Evolutionary conservation across 2,888 invertebrate genomes (phyloP).

Genomic region (Litoditis marina): DNA sequence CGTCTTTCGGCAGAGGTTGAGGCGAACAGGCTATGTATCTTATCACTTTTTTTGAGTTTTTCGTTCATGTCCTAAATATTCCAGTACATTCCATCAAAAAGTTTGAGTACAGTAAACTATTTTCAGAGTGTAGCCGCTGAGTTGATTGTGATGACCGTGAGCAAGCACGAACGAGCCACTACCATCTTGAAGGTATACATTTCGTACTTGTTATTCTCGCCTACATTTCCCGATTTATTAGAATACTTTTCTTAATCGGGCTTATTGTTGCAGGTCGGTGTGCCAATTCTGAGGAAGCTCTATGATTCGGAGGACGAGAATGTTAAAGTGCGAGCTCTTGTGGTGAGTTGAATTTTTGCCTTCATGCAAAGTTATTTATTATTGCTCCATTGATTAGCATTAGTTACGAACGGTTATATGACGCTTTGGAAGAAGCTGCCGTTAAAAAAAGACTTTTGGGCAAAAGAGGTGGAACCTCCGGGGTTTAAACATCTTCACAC

Average conservation of each 20-base stretch:
- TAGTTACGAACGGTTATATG: not conserved
- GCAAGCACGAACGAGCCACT: constrained; percentile 92
- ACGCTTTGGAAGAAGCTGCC: not conserved
- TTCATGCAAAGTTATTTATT: too few relatives aligned
- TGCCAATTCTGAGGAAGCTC: constrained; percentile 85
- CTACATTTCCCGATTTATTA: not conserved
- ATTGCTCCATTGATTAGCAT: not conserved
- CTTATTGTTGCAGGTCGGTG: constrained; percentile 70
- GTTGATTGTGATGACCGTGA: constrained; percentile 90
- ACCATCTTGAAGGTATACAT: constrained; percentile 65
- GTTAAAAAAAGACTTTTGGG: not conserved
- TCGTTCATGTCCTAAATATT: not conserved
- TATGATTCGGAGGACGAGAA: constrained; percentile 85
- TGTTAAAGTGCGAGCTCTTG: constrained; percentile 71
- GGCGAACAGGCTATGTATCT: too few relatives aligned
- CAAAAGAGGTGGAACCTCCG: not conserved
- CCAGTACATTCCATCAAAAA: not conserved
- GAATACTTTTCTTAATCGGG: not conserved
- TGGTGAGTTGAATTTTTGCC: constrained; percentile 69
- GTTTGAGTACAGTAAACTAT: too few relatives aligned
- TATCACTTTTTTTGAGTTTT: too few relatives aligned
- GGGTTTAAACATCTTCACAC: too few relatives aligned
- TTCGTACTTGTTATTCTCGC: not conserved
- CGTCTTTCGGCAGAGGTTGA: too few relatives aligned
- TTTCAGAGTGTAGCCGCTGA: constrained; percentile 87